Conservation (phyloP, 2,113 vertebrate species). For the Apistogramma diplotaenia region DNA sequence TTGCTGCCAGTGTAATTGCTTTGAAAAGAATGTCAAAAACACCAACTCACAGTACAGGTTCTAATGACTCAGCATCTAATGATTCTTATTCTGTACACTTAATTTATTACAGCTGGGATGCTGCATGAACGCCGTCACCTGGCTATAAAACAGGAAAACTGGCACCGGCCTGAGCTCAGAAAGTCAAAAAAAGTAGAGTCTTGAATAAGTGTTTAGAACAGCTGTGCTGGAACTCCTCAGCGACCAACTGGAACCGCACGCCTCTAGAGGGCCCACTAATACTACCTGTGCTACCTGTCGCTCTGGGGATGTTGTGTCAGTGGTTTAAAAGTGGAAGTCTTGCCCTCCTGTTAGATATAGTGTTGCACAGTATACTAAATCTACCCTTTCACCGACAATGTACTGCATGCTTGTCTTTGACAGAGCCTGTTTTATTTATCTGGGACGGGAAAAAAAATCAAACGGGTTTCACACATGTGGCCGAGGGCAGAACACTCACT, state of each 20-base stretch:
- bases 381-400: background rate
- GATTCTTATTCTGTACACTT: background rate
- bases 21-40: background rate
- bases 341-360: background rate
- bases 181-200: background rate
- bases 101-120: background rate
- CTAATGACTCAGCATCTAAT: background rate
- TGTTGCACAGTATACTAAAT: background rate
- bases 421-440: conserved; percentile 3
- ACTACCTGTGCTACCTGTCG: conserved; percentile 16
- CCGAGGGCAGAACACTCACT: background rate
- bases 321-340: background rate
- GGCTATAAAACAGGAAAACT: conserved; percentile 6
- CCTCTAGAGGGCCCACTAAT: conserved; percentile 61
- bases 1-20: background rate
- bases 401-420: background rate
- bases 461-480: background rate
- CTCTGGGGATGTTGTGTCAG: conserved; percentile 8
- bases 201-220: background rate
- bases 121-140: background rate
- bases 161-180: background rate
- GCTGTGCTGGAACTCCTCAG: background rate
- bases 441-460: background rate
- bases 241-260: background rate
- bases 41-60: background rate